phyloP scores from a whole-genome alignment of 23 tunicate genomes.

The Halocynthia aurantium region DNA sequence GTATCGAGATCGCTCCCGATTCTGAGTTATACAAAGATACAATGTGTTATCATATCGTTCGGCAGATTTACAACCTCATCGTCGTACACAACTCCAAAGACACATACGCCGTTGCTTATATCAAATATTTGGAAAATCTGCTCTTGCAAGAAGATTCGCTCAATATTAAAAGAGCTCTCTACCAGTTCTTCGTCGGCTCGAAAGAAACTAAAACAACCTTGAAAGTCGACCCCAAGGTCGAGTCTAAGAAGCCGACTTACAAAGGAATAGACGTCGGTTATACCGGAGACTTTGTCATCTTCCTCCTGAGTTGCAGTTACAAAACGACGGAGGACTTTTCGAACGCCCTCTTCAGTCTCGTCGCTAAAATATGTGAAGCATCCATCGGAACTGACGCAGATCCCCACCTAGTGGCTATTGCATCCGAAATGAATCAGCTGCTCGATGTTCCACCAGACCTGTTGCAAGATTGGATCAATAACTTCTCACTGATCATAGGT shows the following conservation, averaged over 20 bases:
- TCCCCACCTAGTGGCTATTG: slow-evolving; percentile 1
- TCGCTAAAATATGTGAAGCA: neutral
- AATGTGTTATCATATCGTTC: slow-evolving; percentile 1
- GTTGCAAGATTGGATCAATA: no score
- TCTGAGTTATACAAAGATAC: neutral
- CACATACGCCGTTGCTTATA: slow-evolving; percentile 6
- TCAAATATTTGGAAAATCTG: neutral
- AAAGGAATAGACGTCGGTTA: neutral
- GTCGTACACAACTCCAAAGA: neutral
- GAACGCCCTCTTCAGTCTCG: neutral
- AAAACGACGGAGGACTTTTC: neutral
- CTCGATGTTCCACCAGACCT: no score
- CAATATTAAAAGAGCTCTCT: slow-evolving; percentile 40
- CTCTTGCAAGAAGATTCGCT: slow-evolving; percentile 1
- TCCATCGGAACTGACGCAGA: slow-evolving; percentile 4
- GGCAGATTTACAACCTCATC: slow-evolving; percentile 9
- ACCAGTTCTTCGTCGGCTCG: slow-evolving; percentile 44
- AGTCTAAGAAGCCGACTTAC: neutral
- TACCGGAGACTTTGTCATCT: slow-evolving; percentile 15
- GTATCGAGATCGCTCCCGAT: neutral
- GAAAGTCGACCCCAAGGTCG: slow-evolving; percentile 9
- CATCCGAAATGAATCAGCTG: slow-evolving; percentile 7
- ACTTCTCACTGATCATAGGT: no score
- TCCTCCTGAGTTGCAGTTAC: neutral
- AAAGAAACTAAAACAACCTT: neutral